Conservation (phyloP, 2,797 vertebrate genomes). For the Cossypha heuglini region DNA sequence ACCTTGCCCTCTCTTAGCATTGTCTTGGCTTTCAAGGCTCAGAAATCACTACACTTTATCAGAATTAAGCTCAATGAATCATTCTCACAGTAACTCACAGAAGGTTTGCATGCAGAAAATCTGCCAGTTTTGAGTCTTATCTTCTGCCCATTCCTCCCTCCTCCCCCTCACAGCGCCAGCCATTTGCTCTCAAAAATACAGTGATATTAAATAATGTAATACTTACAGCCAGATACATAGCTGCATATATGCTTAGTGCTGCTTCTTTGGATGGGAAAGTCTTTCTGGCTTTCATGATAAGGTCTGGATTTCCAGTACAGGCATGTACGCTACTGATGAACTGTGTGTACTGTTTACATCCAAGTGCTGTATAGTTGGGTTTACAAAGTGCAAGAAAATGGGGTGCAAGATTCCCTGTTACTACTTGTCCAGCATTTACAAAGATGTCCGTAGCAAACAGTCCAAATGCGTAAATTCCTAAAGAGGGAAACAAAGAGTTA, state of each 20-base stretch:
- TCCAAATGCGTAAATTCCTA: conserved; percentile 96
- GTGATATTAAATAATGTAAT: background rate
- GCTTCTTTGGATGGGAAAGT: conserved; percentile 98
- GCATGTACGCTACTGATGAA: conserved; percentile 95
- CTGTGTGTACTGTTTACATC: conserved; percentile 92
- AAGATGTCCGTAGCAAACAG: conserved; percentile 98
- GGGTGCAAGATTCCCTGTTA: conserved; percentile 96
- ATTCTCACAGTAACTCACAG: background rate
- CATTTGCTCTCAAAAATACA: background rate
- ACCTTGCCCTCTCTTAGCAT: background rate
- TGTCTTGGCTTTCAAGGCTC: background rate
- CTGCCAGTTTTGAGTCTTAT: background rate
- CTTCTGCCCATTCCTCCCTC: background rate
- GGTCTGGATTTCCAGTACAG: conserved; percentile 93
- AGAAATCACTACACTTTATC: background rate
- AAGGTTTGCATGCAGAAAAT: background rate
- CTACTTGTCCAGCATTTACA: conserved; percentile 97
- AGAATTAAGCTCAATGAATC: background rate
- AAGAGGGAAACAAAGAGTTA: conserved; percentile 54
- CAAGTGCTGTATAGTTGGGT: conserved; percentile 95
- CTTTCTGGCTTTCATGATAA: conserved; percentile 90
- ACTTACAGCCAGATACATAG: conserved; percentile 96
- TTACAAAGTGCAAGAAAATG: conserved; percentile 97
- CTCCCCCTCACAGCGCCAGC: background rate
- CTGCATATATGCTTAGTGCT: conserved; percentile 91